Evolutionary conservation across 1,140 invertebrate genomes (phyloP), one percentile per base, ranked within the genome.

Genomic region (Campodea augens): DNA sequence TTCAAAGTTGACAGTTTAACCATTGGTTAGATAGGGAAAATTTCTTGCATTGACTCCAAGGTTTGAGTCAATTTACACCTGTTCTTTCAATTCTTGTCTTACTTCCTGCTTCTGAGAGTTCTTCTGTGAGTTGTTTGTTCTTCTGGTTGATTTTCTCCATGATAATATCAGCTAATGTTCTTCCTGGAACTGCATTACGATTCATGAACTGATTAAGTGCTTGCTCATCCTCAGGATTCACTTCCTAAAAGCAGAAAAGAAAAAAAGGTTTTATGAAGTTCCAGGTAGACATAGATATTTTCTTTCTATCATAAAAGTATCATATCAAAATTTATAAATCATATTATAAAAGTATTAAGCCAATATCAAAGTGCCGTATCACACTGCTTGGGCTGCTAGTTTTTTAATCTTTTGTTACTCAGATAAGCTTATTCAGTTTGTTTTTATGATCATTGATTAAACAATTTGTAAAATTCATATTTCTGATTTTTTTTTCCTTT

Each of bases 101-200:
- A 60, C 56, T 60, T 50, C 73, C 79, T 43, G 68, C 68, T 59
- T 87, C 88, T 41, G 81, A 83, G 60, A 88, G 84, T 53, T 89
- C 78, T 7, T 82, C 76, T 19, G 81, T 72, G 25, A 95, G 67
- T 66, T 95, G 90, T 7, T 86, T 89, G 58, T 87, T 75, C 58
- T 91, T 93, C 57, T 93, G 88, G 41, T 80, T 84, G 38, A 96
- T 76, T 66, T 90, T 95, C 53, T 92, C 86, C 66, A 78, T 74
- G 46, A 97, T 90, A 39, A 92, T 78, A 58, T 96, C 87, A 23
- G 81, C 83, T 23, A 96, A 60, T 19, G 84, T 88, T 40, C 76
- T 60, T 55, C 60, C 67, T 52, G 67, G 74, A 56, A 52, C 65
- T 39, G 62, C 70, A 62, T 79, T 76, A 62, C 65, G 70, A 44